Conservation (phyloP, 2,888 invertebrate genomes). For the Drosophila villosipedis region DNA sequence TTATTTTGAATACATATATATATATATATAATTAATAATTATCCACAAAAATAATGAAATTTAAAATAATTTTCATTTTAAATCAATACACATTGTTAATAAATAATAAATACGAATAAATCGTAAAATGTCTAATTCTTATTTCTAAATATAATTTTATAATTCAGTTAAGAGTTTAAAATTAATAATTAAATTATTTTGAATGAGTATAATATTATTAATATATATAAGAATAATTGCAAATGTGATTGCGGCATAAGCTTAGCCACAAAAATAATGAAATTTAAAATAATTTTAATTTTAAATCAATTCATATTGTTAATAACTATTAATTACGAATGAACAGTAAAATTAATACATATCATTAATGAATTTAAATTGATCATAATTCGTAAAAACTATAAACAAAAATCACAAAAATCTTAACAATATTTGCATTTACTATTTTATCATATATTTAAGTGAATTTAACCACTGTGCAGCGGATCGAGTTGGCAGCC, state of each 20-base stretch:
- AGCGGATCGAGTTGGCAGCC: slow-evolving; percentile 40
- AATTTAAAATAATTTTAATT: neutral
- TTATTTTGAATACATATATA: neutral
- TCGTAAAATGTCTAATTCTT: too few species aligned
- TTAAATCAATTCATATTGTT: neutral
- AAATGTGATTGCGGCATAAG: too few species aligned
- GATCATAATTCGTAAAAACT: neutral
- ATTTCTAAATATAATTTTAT: too few species aligned
- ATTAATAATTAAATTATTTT: neutral
- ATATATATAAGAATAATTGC: too few species aligned
- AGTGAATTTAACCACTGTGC: slow-evolving; percentile 38
- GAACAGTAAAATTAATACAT: neutral
- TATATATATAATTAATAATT: too few species aligned
- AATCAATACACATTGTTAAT: too few species aligned
- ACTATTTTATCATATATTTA: neutral
- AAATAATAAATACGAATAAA: too few species aligned
- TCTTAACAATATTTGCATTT: neutral
- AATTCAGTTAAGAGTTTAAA: neutral
- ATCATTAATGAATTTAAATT: neutral
- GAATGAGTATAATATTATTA: too few species aligned
- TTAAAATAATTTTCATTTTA: too few species aligned
- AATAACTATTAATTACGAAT: neutral
- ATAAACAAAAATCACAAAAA: neutral
- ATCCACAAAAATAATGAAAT: too few species aligned
- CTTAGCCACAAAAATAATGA: neutral